A percentile compares a stretch with the other conserved stretches of the same genome.
Evolutionary conservation across 1,140 invertebrate genomes (phyloP).

Genomic region (Drosophila kanapiae): DNA sequence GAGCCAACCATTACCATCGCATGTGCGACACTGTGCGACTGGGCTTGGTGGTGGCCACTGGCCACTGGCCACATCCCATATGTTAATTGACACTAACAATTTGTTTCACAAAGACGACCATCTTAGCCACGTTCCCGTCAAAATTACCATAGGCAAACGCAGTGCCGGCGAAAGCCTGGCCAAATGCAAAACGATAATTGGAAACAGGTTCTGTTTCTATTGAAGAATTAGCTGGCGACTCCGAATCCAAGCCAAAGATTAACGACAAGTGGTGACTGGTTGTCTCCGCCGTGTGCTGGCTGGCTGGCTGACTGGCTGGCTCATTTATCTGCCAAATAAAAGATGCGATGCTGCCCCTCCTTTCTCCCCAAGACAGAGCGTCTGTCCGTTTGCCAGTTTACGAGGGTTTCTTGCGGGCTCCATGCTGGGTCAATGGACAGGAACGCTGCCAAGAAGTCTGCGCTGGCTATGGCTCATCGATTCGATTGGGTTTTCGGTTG

Average conservation of each 20-base stretch:
- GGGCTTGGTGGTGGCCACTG: constrained; percentile 30
- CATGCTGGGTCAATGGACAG: constrained; percentile 77
- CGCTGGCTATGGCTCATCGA: constrained; percentile 57
- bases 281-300: constrained; percentile 69
- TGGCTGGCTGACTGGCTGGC: constrained; percentile 34
- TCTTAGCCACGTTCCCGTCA: constrained; percentile 43
- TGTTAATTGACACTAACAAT: constrained; percentile 79
- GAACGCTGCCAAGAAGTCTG: constrained; percentile 63
- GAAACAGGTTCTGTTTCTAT: constrained; percentile 75
- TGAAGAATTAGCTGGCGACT: constrained; percentile 53
- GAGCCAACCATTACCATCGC: constrained; percentile 6
- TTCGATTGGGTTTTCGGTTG: constrained; percentile 50
- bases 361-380: constrained; percentile 11
- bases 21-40: constrained; percentile 54
- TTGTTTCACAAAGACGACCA: constrained; percentile 45
- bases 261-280: constrained; percentile 78
- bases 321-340: constrained; percentile 72
- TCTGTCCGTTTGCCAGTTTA: constrained; percentile 42
- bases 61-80: constrained; percentile 60
- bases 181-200: constrained; percentile 74
- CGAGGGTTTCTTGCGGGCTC: constrained; percentile 56
- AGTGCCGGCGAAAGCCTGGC: constrained; percentile 62
- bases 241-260: constrained; percentile 58
- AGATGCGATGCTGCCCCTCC: constrained; percentile 48
- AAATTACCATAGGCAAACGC: constrained; percentile 50